A percentile compares a stretch with the other conserved stretches of the same genome.
These are phyloP conservation scores for Diogma glabrata DNA, from an alignment of 2,888 invertebrate species.

Conservation along the genomic window DNA sequence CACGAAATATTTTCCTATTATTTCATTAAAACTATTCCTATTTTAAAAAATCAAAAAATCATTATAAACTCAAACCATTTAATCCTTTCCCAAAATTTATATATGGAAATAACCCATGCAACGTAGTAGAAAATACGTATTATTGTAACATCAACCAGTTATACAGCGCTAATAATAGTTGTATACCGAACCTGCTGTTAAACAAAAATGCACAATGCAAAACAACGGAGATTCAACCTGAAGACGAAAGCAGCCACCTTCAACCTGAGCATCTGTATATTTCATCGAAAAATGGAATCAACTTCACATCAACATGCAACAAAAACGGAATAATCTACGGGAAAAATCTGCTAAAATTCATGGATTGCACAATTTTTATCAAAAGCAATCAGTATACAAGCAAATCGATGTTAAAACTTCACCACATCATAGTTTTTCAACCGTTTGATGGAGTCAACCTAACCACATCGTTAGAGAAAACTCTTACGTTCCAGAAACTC, in stretches of 20 bases:
- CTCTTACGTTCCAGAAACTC: background rate
- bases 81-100: constrained; percentile 5
- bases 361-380: background rate
- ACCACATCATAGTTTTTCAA: background rate
- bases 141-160: too few relatives aligned
- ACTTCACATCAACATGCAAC: background rate
- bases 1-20: background rate
- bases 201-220: background rate
- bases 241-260: too few relatives aligned
- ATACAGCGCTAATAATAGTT: background rate
- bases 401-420: background rate
- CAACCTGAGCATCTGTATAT: too few relatives aligned
- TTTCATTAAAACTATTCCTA: background rate
- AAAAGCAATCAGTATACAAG: background rate
- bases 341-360: background rate
- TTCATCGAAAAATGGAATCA: too few relatives aligned
- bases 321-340: background rate
- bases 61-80: constrained; percentile 3
- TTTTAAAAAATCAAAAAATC: background rate
- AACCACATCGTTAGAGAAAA: background rate
- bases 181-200: background rate
- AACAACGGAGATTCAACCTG: background rate
- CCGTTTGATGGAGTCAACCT: background rate
- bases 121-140: background rate
- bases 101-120: constrained; percentile 2